Percentiles rank a stretch among this genome's conserved stretches.
Conservation (phyloP, 2,888 invertebrate species). For the Phyllotreta cruciferae region DNA sequence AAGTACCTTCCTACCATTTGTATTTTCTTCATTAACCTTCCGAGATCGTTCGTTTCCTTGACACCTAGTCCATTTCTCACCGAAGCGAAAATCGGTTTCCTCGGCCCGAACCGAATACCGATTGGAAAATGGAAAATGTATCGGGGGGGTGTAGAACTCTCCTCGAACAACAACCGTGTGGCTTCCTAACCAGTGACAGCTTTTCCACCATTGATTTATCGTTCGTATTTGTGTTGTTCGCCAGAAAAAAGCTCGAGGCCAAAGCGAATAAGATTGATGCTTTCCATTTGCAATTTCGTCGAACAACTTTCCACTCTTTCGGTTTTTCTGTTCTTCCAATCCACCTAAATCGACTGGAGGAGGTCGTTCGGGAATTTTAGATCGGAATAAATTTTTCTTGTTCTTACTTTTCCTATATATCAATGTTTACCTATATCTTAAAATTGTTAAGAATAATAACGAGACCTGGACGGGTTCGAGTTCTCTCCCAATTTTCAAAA, state of each 20-base stretch:
- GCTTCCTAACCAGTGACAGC: slow-evolving; percentile 55
- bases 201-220: slow-evolving; percentile 60
- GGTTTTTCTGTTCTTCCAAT: background rate
- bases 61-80: slow-evolving; percentile 24
- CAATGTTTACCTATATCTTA: too few relatives aligned
- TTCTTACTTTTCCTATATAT: too few relatives aligned
- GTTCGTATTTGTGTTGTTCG: slow-evolving; percentile 59
- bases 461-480: too few relatives aligned
- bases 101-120: slow-evolving; percentile 23
- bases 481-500: too few relatives aligned
- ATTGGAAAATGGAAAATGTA: slow-evolving; percentile 39
- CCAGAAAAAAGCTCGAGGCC: slow-evolving; percentile 54
- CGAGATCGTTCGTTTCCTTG: slow-evolving; percentile 19
- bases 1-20: too few relatives aligned
- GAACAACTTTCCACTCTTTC: slow-evolving; percentile 26
- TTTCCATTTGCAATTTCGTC: slow-evolving; percentile 53
- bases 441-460: too few relatives aligned
- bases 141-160: slow-evolving; percentile 37
- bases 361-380: too few relatives aligned
- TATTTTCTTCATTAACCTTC: background rate
- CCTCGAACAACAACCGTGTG: slow-evolving; percentile 45
- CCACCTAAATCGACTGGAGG: background rate
- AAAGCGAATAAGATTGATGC: slow-evolving; percentile 56
- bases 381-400: too few relatives aligned
- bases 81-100: slow-evolving; percentile 20